Evolutionary conservation across 2,797 vertebrate species (phyloP).

Genomic region (Hydrolagus colliei): DNA sequence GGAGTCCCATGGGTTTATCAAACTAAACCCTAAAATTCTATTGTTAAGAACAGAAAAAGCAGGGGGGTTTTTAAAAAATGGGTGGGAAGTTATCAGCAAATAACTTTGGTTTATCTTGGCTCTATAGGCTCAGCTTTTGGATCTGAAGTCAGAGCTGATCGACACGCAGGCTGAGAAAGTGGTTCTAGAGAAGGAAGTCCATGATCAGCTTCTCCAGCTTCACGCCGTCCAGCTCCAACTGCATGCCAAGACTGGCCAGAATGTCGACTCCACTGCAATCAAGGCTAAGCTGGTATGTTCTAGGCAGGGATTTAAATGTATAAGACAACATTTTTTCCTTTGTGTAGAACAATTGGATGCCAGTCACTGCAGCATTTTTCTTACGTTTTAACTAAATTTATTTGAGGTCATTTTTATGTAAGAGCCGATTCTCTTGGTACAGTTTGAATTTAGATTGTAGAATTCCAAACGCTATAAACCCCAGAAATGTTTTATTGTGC

Average conservation of each 20-base stretch:
- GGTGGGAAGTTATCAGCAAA: not conserved
- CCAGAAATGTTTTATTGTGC: not conserved
- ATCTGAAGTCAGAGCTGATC: conserved; percentile 86
- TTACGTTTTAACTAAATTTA: not conserved
- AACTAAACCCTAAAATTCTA: not conserved
- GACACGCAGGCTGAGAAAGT: conserved; percentile 79
- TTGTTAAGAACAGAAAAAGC: not conserved
- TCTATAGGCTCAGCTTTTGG: conserved; percentile 84
- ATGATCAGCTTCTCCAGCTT: conserved; percentile 86
- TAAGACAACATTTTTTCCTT: conserved; percentile 18
- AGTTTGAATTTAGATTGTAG: too few relatives aligned
- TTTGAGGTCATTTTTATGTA: not conserved
- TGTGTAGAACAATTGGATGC: conserved; percentile 17
- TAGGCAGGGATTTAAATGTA: not conserved
- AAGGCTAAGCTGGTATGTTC: conserved; percentile 84
- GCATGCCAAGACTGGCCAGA: conserved; percentile 77
- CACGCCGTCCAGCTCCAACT: conserved; percentile 89
- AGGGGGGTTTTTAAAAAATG: not conserved
- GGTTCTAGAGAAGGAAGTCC: conserved; percentile 83
- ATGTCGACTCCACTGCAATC: conserved; percentile 78
- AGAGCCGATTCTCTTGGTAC: not conserved
- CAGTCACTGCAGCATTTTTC: conserved; percentile 37
- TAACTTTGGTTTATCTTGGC: conserved; percentile 12
- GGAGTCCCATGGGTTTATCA: not conserved
- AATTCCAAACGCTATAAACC: not conserved